phyloP scores from a whole-genome alignment of 2,113 vertebrate genomes.

The Rhabdomys dilectus region DNA sequence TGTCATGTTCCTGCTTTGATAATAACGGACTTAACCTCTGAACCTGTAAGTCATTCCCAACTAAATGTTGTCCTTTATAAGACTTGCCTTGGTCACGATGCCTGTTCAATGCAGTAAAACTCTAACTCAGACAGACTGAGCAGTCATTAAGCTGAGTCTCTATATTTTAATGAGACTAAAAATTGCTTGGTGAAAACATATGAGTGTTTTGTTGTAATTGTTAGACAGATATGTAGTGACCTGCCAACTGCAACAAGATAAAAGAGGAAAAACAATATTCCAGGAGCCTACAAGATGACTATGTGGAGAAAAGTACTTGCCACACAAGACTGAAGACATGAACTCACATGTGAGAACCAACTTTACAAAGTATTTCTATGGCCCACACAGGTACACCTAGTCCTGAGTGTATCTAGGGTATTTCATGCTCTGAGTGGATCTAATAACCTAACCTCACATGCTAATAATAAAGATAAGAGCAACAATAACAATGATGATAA shows the following conservation, averaged over 20 bases:
- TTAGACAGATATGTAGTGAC: neutral
- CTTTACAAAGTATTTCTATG: neutral
- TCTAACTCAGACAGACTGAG: neutral
- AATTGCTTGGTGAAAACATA: neutral
- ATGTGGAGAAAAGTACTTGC: neutral
- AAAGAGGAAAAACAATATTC: neutral
- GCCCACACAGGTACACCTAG: neutral
- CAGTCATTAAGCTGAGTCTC: neutral
- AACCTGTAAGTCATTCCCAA: too few species aligned
- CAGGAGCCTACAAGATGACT: neutral
- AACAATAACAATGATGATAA: neutral
- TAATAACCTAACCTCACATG: neutral
- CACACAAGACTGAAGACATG: neutral
- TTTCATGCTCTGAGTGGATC: neutral
- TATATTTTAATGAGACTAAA: fast-evolving
- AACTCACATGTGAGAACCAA: neutral
- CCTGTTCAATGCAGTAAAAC: too few species aligned
- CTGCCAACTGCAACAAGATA: neutral
- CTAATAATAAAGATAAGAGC: neutral
- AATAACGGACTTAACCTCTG: too few species aligned
- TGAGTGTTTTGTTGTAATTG: neutral
- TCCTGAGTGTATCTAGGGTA: neutral
- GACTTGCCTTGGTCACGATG: too few species aligned
- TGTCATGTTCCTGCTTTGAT: too few species aligned
- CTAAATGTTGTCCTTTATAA: too few species aligned